A percentile compares a stretch with the other conserved stretches of the same genome.
Evolutionary conservation across 2,113 vertebrate genomes (phyloP).

Genomic region (Otis tarda): DNA sequence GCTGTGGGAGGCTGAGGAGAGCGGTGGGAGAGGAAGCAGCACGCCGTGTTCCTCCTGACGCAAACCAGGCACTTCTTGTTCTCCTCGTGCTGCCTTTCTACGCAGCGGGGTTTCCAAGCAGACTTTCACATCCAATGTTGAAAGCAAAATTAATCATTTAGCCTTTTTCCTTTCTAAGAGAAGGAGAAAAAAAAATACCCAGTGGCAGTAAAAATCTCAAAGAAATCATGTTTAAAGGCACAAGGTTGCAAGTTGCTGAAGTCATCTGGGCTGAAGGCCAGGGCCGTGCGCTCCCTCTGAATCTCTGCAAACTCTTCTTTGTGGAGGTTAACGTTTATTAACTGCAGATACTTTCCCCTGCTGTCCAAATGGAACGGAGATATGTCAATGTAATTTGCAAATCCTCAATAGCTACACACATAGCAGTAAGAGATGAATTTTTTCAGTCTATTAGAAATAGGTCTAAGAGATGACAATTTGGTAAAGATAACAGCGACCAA

Average conservation of each 20-base stretch:
- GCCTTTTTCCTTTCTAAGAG: not conserved
- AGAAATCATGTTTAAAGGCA: not conserved
- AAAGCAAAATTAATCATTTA: slow-evolving; percentile 6
- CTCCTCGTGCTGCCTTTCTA: not conserved
- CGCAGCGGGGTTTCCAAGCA: not conserved
- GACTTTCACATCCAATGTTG: not conserved
- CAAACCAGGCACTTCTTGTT: not conserved
- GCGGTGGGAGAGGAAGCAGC: not conserved
- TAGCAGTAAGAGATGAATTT: not conserved
- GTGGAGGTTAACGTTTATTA: not conserved
- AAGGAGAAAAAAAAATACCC: not conserved
- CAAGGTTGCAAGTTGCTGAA: not conserved
- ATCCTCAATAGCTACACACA: not conserved
- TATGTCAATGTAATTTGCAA: not conserved
- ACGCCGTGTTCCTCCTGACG: not conserved
- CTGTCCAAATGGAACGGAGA: not conserved
- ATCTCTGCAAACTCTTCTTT: not conserved
- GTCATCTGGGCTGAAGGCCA: not conserved
- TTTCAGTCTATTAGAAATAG: not conserved
- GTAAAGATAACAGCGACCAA: not conserved
- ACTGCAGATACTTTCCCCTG: not conserved
- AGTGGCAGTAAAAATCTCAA: not conserved
- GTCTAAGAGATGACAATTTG: not conserved
- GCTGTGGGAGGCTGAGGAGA: not conserved
- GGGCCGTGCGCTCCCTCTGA: not conserved